Conservation (phyloP, 53 echinoderm and acorn worm genomes). For the Astropecten irregularis region DNA sequence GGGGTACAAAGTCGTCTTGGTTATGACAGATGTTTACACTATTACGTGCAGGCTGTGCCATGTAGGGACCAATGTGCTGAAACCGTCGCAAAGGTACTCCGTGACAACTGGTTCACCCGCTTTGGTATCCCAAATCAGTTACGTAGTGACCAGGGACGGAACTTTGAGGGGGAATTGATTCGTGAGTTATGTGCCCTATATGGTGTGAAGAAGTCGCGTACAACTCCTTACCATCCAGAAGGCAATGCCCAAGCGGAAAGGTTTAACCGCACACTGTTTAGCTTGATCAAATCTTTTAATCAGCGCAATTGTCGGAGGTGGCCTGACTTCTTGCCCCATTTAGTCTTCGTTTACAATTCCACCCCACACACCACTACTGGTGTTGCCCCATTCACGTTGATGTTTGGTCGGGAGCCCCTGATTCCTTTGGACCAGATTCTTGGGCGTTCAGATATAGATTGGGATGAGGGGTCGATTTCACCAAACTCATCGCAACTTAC, state of each 20-base stretch:
- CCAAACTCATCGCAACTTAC: no score
- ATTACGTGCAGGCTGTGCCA: neutral
- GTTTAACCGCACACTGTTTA: neutral
- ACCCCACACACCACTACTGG: no score
- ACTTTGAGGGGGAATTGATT: neutral
- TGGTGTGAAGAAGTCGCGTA: neutral
- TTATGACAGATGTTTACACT: constrained; percentile 6
- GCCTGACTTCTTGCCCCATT: constrained; percentile 5
- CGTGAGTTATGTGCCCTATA: constrained; percentile 5
- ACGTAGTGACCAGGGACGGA: no score
- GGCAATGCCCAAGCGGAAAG: no score
- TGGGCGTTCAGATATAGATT: neutral
- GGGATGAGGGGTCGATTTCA: neutral
- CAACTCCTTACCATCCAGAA: no score
- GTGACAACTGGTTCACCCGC: neutral
- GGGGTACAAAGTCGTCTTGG: neutral
- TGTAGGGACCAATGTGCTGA: no score
- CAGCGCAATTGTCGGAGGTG: neutral
- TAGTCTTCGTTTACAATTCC: neutral
- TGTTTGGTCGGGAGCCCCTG: constrained; percentile 14
- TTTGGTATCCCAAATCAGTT: neutral
- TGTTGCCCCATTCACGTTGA: neutral
- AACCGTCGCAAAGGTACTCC: neutral
- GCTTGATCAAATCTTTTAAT: neutral
- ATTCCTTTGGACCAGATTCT: constrained; percentile 7